phyloP scores from a whole-genome alignment of 2,888 invertebrate genomes.

The Drosophila acutilabella region DNA sequence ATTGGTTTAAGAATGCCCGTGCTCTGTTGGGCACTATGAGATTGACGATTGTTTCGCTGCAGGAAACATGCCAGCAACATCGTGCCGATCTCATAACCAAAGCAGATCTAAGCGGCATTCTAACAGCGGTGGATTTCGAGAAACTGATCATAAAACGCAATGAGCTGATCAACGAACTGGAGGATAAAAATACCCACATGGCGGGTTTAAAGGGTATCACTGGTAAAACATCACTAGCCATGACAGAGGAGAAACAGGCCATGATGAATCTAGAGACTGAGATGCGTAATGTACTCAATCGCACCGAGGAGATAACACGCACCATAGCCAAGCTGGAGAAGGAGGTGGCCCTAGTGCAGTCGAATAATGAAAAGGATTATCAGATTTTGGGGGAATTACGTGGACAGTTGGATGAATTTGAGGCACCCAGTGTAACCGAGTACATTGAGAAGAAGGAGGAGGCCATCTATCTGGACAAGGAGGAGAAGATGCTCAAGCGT shows the following conservation, averaged over 20 bases:
- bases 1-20: conserved; percentile 86
- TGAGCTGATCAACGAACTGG: conserved; percentile 85
- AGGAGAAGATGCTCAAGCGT: conserved; percentile 81
- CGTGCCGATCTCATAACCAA: conserved; percentile 83
- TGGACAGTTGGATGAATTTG: conserved; percentile 83
- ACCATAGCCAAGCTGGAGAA: conserved; percentile 84
- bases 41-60: conserved; percentile 86
- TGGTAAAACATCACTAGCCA: conserved; percentile 86
- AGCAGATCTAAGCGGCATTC: conserved; percentile 86
- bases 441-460: conserved; percentile 86
- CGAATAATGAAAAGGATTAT: conserved; percentile 83
- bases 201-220: conserved; percentile 86
- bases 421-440: conserved; percentile 86
- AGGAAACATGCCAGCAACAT: conserved; percentile 85
- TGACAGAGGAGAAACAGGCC: conserved; percentile 86
- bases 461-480: conserved; percentile 83
- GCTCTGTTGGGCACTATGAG: conserved; percentile 86
- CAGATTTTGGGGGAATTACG: conserved; percentile 81
- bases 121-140: conserved; percentile 87
- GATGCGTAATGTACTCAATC: conserved; percentile 83
- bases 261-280: conserved; percentile 83
- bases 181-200: conserved; percentile 86
- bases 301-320: conserved; percentile 83
- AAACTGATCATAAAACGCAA: conserved; percentile 86
- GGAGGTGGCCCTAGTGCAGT: conserved; percentile 80